Percentiles rank a stretch among this genome's conserved stretches.
Evolutionary conservation across 2,888 invertebrate genomes (phyloP).

Genomic region (Xestia ashworthii): DNA sequence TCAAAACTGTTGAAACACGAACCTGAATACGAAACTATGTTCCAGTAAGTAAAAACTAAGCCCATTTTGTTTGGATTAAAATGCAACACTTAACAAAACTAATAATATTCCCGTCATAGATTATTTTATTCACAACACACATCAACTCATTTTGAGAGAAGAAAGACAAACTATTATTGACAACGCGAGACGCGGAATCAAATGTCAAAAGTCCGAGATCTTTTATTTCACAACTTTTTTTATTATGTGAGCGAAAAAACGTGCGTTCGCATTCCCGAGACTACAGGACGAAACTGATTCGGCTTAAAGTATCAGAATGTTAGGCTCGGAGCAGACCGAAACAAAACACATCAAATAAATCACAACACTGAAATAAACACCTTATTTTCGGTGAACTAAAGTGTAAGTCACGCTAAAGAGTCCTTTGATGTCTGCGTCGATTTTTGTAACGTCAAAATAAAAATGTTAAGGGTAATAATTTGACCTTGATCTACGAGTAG

Average conservation of each 20-base stretch:
- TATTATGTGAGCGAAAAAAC: neutral
- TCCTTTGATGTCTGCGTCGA: neutral
- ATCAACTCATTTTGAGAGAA: neutral
- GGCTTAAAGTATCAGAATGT: too few relatives aligned
- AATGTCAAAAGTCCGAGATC: neutral
- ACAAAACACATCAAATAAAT: neutral
- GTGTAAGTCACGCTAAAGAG: neutral
- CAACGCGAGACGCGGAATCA: too few relatives aligned
- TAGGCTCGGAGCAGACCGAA: neutral
- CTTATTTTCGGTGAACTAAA: neutral
- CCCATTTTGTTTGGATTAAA: neutral
- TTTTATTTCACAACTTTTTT: neutral
- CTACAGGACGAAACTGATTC: constrained; percentile 18
- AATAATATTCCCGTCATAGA: neutral
- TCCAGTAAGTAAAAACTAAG: neutral
- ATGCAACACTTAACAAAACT: neutral
- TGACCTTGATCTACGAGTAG: too few relatives aligned
- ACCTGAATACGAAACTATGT: neutral
- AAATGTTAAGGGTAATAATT: too few relatives aligned
- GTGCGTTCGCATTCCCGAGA: constrained; percentile 15
- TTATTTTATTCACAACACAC: neutral
- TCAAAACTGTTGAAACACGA: neutral
- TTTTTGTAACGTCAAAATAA: neutral
- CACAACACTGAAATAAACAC: neutral
- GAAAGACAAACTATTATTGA: neutral